These are phyloP conservation scores for Euura saliciscinereae DNA, from an alignment of 1,140 invertebrate genomes.

Conservation along the genomic window DNA sequence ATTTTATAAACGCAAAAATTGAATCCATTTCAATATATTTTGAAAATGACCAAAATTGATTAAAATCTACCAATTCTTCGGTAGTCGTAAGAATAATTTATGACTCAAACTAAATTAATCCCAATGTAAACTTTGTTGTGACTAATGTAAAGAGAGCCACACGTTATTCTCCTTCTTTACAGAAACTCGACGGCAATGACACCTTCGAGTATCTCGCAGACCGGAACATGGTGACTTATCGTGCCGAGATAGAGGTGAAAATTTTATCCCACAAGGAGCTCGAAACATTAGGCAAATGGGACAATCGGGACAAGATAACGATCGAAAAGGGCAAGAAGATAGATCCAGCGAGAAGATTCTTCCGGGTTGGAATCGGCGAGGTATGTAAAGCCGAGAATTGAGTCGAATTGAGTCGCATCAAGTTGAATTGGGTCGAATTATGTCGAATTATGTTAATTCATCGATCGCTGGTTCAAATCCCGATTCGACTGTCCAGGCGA, in stretches of 20 bases:
- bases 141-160: too few relatives aligned
- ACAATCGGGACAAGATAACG: constrained; percentile 34
- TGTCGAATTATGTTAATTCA: too few relatives aligned
- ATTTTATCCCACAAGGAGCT: constrained; percentile 27
- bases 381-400: constrained; percentile 50
- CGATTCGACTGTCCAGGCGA: constrained; percentile 55
- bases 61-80: too few relatives aligned
- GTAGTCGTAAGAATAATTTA: too few relatives aligned
- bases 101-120: too few relatives aligned
- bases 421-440: too few relatives aligned
- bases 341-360: constrained; percentile 68
- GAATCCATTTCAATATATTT: neutral
- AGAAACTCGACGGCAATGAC: constrained; percentile 41
- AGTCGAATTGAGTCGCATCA: too few relatives aligned
- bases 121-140: too few relatives aligned
- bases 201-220: constrained; percentile 44
- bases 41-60: too few relatives aligned
- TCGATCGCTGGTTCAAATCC: too few relatives aligned
- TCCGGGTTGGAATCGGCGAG: constrained; percentile 73
- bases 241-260: constrained; percentile 43
- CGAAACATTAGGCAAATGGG: constrained; percentile 43
- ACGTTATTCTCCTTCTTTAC: neutral
- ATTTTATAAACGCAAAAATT: neutral
- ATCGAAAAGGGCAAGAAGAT: constrained; percentile 58
- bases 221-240: constrained; percentile 40